Conservation (phyloP, 2,797 vertebrate genomes). For the Urophycis tenuis region DNA sequence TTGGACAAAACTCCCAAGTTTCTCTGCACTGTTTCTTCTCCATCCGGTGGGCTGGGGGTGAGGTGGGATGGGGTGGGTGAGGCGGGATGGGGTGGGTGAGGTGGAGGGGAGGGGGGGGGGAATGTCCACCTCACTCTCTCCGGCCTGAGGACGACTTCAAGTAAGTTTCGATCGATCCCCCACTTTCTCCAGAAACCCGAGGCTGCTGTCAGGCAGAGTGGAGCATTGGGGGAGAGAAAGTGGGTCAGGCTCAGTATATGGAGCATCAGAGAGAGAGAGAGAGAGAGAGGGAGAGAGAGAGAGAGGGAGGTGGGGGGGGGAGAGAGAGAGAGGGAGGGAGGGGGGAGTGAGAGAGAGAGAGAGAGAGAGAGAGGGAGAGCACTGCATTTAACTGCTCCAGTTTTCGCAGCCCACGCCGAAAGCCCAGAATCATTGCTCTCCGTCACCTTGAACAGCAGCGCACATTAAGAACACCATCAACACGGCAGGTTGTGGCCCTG, state of each 20-base stretch:
- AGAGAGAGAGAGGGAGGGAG: constrained; percentile 51
- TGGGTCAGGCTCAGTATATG: constrained; percentile 70
- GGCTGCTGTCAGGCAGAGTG: constrained; percentile 46
- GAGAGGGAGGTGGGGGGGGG: constrained; percentile 49
- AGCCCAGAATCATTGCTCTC: constrained; percentile 65
- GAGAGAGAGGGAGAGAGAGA: constrained; percentile 52
- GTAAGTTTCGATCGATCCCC: background rate
- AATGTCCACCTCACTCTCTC: background rate
- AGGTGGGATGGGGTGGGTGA: background rate
- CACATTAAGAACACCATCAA: constrained; percentile 62
- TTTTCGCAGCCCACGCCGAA: constrained; percentile 61
- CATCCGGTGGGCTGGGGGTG: no score
- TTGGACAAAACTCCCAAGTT: constrained; percentile 39
- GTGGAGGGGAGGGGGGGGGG: background rate
- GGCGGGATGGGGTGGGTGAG: background rate
- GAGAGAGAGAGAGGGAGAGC: constrained; percentile 51
- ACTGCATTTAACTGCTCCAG: constrained; percentile 74
- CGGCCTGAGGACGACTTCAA: background rate
- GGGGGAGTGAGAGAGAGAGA: constrained; percentile 49
- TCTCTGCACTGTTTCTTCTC: constrained; percentile 24
- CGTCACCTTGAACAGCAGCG: constrained; percentile 65
- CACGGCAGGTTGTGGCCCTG: constrained; percentile 13
- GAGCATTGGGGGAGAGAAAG: constrained; percentile 49
- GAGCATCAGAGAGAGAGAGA: constrained; percentile 59
- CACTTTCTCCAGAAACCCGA: constrained; percentile 20